Evolutionary conservation across 2,888 invertebrate genomes (phyloP).

Genomic region (Tetragonisca angustula): DNA sequence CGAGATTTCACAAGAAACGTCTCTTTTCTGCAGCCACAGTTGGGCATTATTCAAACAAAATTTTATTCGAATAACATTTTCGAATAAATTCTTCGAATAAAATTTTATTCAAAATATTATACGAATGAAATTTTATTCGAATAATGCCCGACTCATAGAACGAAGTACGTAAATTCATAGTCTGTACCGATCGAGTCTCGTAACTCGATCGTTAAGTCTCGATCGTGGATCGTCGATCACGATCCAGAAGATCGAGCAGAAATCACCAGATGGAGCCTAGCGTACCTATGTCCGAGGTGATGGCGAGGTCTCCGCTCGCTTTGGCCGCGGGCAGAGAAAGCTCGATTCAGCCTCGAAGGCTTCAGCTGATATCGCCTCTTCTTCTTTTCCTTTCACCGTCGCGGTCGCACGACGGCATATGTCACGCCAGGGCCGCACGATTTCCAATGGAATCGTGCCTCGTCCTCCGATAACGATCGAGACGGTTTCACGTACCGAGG

Average conservation of each 20-base stretch:
- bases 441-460: conserved; percentile 40
- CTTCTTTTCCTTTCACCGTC: conserved; percentile 74
- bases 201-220: conserved; percentile 7
- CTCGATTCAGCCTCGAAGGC: conserved; percentile 65
- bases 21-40: too few species aligned
- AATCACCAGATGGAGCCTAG: conserved; percentile 59
- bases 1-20: too few species aligned
- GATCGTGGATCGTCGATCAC: conserved; percentile 38
- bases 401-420: conserved; percentile 58
- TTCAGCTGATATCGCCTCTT: conserved; percentile 60
- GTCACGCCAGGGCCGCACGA: conserved; percentile 72
- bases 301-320: conserved; percentile 2
- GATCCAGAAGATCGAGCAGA: not conserved
- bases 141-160: too few species aligned
- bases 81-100: too few species aligned
- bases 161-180: too few species aligned
- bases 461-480: conserved; percentile 42
- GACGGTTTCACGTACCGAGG: conserved; percentile 20
- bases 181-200: conserved; percentile 1
- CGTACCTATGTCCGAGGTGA: not conserved
- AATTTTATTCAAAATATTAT: too few species aligned
- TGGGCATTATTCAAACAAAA: too few species aligned
- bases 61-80: too few species aligned
- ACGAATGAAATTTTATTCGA: too few species aligned
- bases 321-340: conserved; percentile 80